Conservation (phyloP, 2,797 vertebrate species). For the Discoglossus pictus region DNA sequence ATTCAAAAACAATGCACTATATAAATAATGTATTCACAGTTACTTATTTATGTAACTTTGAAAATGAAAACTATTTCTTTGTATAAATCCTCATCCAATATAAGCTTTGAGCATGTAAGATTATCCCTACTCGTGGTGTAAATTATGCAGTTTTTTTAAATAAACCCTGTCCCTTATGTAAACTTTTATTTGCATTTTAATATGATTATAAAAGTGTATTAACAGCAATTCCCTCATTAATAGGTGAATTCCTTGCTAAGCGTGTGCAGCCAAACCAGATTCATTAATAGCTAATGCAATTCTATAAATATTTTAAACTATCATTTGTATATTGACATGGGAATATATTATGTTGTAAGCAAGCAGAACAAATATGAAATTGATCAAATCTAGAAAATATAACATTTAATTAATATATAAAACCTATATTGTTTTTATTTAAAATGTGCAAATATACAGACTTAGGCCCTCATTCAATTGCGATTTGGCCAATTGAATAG, state of each 20-base stretch:
- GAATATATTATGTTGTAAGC: slow-evolving; percentile 26
- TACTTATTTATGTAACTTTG: not conserved
- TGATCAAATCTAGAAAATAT: slow-evolving; percentile 1
- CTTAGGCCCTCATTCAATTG: no score
- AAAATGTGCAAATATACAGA: no score
- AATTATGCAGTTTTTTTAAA: not conserved
- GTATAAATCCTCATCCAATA: not conserved
- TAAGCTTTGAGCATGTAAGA: not conserved
- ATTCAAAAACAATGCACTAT: not conserved
- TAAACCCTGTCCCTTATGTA: not conserved
- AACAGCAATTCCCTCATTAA: slow-evolving; percentile 19
- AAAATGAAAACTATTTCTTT: not conserved
- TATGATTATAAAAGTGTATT: slow-evolving; percentile 10
- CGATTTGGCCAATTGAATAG: no score
- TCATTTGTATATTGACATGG: slow-evolving; percentile 24
- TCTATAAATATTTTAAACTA: slow-evolving; percentile 41
- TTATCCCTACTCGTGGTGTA: not conserved
- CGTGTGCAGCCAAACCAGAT: not conserved
- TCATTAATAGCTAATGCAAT: slow-evolving; percentile 43
- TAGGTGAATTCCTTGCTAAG: slow-evolving; percentile 11
- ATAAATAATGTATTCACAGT: slow-evolving; percentile 1
- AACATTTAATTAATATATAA: slow-evolving; percentile 27
- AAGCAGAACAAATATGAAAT: slow-evolving; percentile 17
- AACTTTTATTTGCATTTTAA: slow-evolving; percentile 26
- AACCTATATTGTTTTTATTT: not conserved